A percentile compares a stretch with the other conserved stretches of the same genome.
Evolutionary conservation across 2,113 vertebrate genomes (phyloP).

Genomic region (Prionailurus viverrinus): DNA sequence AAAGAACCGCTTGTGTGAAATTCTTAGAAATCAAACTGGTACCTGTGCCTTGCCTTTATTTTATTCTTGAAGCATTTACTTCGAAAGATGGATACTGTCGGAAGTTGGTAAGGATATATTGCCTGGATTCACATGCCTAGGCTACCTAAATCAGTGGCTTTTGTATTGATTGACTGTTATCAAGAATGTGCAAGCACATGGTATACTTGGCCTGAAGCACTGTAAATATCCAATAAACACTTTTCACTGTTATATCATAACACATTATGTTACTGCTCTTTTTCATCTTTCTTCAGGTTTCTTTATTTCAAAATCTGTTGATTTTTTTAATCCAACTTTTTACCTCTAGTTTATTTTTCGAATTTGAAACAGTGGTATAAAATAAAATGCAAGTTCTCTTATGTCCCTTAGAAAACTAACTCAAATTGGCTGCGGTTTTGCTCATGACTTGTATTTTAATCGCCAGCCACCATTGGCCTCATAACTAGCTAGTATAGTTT

Average conservation of each 20-base stretch:
- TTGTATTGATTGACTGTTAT: not conserved
- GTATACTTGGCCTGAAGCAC: not conserved
- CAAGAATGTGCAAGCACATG: not conserved
- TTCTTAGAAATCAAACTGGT: not conserved
- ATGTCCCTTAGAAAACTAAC: not conserved
- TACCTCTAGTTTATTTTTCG: not conserved
- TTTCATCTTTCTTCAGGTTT: not conserved
- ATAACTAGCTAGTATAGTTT: not conserved
- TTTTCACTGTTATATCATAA: not conserved
- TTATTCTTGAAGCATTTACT: not conserved
- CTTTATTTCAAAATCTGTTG: not conserved
- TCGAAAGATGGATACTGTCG: not conserved
- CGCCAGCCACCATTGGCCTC: rapidly evolving
- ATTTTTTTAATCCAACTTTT: not conserved
- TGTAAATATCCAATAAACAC: not conserved
- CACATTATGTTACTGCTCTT: not conserved
- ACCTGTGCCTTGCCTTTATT: not conserved
- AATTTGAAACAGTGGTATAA: not conserved
- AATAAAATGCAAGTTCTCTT: not conserved
- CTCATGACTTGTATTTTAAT: not conserved
- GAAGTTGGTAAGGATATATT: not conserved
- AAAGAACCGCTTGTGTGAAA: not conserved
- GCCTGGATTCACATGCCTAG: not conserved
- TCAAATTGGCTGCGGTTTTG: not conserved
- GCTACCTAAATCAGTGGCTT: not conserved